These are phyloP conservation scores for Acropora tenuis DNA, from an alignment of 64 coral and sea anemone genomes.

Conservation along the genomic window DNA sequence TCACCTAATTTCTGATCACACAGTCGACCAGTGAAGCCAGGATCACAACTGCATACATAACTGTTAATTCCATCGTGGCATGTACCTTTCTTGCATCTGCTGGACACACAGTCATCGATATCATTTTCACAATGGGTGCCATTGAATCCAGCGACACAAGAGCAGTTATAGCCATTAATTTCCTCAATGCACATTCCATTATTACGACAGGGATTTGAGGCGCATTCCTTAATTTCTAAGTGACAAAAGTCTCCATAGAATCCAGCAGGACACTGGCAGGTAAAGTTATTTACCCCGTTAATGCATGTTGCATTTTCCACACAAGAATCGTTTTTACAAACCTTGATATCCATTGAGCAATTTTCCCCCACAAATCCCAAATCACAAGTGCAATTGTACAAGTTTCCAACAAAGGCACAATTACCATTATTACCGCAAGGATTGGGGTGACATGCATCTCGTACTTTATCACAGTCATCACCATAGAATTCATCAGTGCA, in stretches of 20 bases:
- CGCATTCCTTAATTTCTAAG: conserved; percentile 6
- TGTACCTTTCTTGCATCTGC: conserved; percentile 14
- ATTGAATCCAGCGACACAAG: conserved; percentile 5
- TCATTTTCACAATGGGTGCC: conserved; percentile 20
- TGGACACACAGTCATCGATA: conserved; percentile 5
- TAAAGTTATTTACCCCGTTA: conserved; percentile 78
- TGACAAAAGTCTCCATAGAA: conserved; percentile 61
- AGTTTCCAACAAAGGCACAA: background rate
- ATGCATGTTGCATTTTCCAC: conserved; percentile 78
- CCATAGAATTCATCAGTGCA: conserved; percentile 18
- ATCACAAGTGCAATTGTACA: background rate
- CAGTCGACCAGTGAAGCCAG: conserved; percentile 11
- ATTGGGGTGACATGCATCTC: background rate
- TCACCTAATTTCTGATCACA: conserved; percentile 21
- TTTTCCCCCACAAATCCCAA: conserved; percentile 29
- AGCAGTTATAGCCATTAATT: background rate
- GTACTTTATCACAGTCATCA: background rate
- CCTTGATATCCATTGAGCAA: conserved; percentile 28
- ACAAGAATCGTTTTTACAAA: conserved; percentile 69
- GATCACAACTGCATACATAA: background rate
- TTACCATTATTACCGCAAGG: background rate
- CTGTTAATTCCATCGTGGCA: background rate
- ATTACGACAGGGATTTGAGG: background rate
- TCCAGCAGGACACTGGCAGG: conserved; percentile 76
- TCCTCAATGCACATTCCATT: background rate